phyloP scores from a whole-genome alignment of 1,140 invertebrate genomes.

The Drosophila parvula region DNA sequence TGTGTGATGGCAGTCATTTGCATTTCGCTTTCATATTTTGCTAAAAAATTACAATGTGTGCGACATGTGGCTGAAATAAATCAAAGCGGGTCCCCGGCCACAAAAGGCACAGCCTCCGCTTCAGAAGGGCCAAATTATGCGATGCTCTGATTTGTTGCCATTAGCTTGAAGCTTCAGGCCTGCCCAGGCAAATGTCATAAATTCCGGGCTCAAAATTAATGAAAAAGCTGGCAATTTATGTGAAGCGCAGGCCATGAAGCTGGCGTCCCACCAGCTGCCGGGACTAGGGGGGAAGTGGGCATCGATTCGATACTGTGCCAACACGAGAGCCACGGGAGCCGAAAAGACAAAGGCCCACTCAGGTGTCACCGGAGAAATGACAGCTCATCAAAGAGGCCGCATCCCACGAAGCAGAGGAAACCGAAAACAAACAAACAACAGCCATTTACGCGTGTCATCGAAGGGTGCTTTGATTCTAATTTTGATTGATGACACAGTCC shows the following conservation, averaged over 20 bases:
- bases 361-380: constrained; percentile 57
- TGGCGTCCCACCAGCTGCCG: no score
- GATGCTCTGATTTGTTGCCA: constrained; percentile 68
- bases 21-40: constrained; percentile 67
- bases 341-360: constrained; percentile 26
- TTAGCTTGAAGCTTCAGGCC: constrained; percentile 40
- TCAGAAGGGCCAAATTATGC: constrained; percentile 49
- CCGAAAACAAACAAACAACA: constrained; percentile 35
- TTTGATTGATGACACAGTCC: constrained; percentile 67
- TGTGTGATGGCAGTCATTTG: constrained; percentile 60
- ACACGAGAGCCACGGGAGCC: constrained; percentile 1
- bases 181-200: constrained; percentile 51
- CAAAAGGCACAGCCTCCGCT: not conserved
- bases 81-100: constrained; percentile 36
- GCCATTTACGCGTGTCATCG: constrained; percentile 53
- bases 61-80: constrained; percentile 77
- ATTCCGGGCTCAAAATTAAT: constrained; percentile 62
- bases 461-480: constrained; percentile 67
- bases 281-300: not conserved
- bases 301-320: constrained; percentile 1
- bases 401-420: constrained; percentile 16
- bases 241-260: constrained; percentile 9
- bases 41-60: constrained; percentile 68
- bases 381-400: constrained; percentile 59
- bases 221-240: constrained; percentile 63